phyloP scores from a whole-genome alignment of 1,140 invertebrate species.

The Heliconius melpomene region DNA sequence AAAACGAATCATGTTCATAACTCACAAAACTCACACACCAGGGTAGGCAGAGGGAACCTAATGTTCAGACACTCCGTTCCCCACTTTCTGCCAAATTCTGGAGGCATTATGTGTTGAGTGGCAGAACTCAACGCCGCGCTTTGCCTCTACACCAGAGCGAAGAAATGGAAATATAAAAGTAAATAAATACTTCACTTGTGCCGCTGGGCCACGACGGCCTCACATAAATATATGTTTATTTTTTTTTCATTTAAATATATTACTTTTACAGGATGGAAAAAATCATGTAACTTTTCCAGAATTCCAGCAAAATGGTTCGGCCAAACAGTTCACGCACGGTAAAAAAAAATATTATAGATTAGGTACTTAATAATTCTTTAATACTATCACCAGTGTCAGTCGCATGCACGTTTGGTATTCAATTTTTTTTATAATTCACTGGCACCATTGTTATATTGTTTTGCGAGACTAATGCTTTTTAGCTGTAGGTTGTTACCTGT shows the following conservation, averaged over 20 bases:
- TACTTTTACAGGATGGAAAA: constrained; percentile 85
- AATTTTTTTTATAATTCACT: constrained; percentile 44
- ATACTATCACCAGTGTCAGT: constrained; percentile 77
- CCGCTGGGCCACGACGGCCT: too few relatives aligned
- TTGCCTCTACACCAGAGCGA: too few relatives aligned
- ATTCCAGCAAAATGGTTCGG: constrained; percentile 92
- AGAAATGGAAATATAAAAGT: too few relatives aligned
- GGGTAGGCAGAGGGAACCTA: too few relatives aligned
- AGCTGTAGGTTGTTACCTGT: constrained; percentile 5
- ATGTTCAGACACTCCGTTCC: too few relatives aligned
- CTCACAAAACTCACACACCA: too few relatives aligned
- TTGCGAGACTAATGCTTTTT: constrained; percentile 29
- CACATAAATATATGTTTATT: too few relatives aligned
- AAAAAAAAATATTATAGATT: constrained; percentile 84
- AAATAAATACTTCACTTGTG: too few relatives aligned
- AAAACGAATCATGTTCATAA: too few relatives aligned
- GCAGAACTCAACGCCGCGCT: too few relatives aligned
- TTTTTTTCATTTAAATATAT: neutral
- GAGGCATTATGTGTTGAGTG: too few relatives aligned
- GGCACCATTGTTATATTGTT: constrained; percentile 32
- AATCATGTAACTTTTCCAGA: constrained; percentile 93
- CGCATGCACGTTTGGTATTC: constrained; percentile 78
- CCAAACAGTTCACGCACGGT: constrained; percentile 93
- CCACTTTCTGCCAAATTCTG: too few relatives aligned
- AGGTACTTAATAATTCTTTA: constrained; percentile 80